A percentile compares a stretch with the other conserved stretches of the same genome.
These are phyloP conservation scores for rat (Rattus norvegicus) DNA, from an alignment of 2,113 vertebrate genomes.

Conservation along the genomic window GRCr8 NC_086021.1:176570001-176570500, in stretches of 20 bases:
- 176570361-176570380: neutral
- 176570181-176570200: neutral
- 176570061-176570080: constrained; percentile 98
- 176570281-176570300: too few relatives aligned
- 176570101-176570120: constrained; percentile 77
- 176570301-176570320: neutral
- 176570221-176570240: too few relatives aligned
- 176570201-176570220: too few relatives aligned
- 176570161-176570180: neutral
- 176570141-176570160: neutral
- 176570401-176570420: neutral
- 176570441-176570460: too few relatives aligned
- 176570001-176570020: constrained; percentile 93
- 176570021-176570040: constrained; percentile 96
- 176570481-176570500: neutral
- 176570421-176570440: neutral
- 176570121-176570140: neutral
- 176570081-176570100: constrained; percentile 98
- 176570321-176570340: neutral
- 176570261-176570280: too few relatives aligned
- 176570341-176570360: neutral
- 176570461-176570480: too few relatives aligned
- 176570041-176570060: constrained; percentile 98
- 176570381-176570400: neutral
- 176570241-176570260: too few relatives aligned